phyloP scores from a whole-genome alignment of 1,140 invertebrate species.

The Drosophila cardini region DNA sequence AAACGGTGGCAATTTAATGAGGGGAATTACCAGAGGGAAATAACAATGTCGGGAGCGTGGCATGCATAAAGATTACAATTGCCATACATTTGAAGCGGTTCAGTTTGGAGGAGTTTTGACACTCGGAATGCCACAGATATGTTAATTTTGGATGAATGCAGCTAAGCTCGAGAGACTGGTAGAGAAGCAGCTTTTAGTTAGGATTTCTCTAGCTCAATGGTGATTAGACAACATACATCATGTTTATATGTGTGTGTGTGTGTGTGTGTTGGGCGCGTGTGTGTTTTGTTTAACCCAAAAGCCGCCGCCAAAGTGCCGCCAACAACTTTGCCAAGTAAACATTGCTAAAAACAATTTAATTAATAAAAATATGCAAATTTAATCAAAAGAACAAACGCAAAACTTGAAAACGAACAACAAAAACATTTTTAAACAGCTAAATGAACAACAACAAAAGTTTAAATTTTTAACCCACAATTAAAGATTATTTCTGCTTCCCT shows the following conservation, averaged over 20 bases:
- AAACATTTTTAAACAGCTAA: slow-evolving; percentile 5
- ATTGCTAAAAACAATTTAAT: slow-evolving; percentile 74
- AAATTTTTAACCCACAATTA: slow-evolving; percentile 19
- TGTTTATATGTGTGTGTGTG: not conserved
- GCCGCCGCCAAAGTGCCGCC: slow-evolving; percentile 12
- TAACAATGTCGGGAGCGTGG: slow-evolving; percentile 36
- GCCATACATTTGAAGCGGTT: slow-evolving; percentile 26
- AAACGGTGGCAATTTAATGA: slow-evolving; percentile 26
- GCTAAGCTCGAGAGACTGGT: not conserved
- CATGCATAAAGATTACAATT: slow-evolving; percentile 58
- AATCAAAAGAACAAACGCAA: slow-evolving; percentile 61
- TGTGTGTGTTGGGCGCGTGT: not conserved
- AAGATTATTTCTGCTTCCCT: slow-evolving; percentile 41
- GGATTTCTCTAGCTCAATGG: slow-evolving; percentile 30
- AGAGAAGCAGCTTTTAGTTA: slow-evolving; percentile 35
- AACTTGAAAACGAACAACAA: slow-evolving; percentile 16
- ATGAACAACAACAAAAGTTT: slow-evolving; percentile 8
- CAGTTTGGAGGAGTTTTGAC: slow-evolving; percentile 24
- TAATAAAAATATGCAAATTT: slow-evolving; percentile 83
- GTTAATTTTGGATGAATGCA: slow-evolving; percentile 50
- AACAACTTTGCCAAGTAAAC: slow-evolving; percentile 50
- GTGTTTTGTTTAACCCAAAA: slow-evolving; percentile 21
- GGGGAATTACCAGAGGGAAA: slow-evolving; percentile 7
- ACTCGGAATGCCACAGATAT: slow-evolving; percentile 38
- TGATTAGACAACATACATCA: slow-evolving; percentile 46